Evolutionary conservation across 1,140 invertebrate genomes (phyloP), one percentile per base, ranked within the genome.

Genomic region (Pollicipes pollicipes): DNA sequence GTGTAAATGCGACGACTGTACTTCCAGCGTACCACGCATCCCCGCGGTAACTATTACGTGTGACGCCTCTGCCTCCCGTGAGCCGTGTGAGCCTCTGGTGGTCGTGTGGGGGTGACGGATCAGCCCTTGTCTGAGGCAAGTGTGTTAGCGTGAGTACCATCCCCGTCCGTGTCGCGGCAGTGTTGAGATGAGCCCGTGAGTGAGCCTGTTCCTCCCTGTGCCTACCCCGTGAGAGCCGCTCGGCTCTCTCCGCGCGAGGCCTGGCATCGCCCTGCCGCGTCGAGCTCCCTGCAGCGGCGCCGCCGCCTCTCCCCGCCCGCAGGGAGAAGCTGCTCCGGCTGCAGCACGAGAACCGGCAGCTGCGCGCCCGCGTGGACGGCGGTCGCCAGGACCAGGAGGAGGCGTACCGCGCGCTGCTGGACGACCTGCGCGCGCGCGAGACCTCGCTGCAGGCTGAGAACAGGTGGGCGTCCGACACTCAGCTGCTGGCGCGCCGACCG

Each of bases 331-430:
- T 95, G 3, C 83, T 90, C n/a, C 81, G 88, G n/a, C 77, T 95
- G 10, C 88, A 94, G 78, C 88, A 91, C 77, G 93, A 97, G 80
- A 95, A 95, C 78, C 90, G 91, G 76, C 85, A 91, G 76, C 77
- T 95, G 68, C 85, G 89, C 71, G 81, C 88, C 73, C 87, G 86
- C 73, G 86, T 88, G 76, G 86, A 85, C 63, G 83, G 76, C 10
- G 73, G 86, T 13, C 35, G 69, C 66, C 26, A 21, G 0, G 86
- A 89, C 73, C 85, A 89, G 74, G 79, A 86, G 4, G 84, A 86
- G 31, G 83, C 88, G 0, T 78, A 85, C 37, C 84, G 90, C 80
- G 84, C 85, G 0, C 80, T 89, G 69, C 78, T 91, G 35, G 90
- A 92, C 76, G 88, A 91, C 76, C 86, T 88, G 63, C 86, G 85